Evolutionary conservation across 2,113 vertebrate species (phyloP), one percentile per base, ranked within the genome.

Genomic region (Silurus glanis): DNA sequence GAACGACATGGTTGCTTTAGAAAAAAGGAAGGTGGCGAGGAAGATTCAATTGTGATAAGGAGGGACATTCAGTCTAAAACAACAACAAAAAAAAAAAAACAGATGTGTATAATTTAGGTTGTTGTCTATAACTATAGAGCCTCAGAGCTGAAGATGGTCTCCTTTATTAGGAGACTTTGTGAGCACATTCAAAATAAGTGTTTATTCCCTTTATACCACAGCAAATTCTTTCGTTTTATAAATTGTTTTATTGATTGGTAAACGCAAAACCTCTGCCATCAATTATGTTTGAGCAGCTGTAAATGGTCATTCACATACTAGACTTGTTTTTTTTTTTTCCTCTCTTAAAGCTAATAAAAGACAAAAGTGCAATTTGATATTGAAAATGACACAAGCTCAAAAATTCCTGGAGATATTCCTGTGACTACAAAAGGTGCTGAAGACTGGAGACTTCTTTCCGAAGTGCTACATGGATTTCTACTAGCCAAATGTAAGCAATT

Each of bases 1-100:
- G 55, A 74, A 86, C 61, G 37, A 47, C 64, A 61, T 72, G 74
- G 82, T 82, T 86, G 74, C 66, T n/a, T 37, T 37, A 37, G 37
- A 5, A 28, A 21, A 28, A n/a, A 84, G 7, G 51, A 55, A 72
- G n/a, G 45, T 13, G n/a, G 45, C 5, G 23, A 53, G 17, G 61
- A 47, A 55, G 37, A 28, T 10, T 56, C 55, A 45, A 55, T 8
- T 79, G 28, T 69, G 51, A 80, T 21, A 47, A 16, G 51, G 47
- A 80, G 45, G 28, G n/a, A 23, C 6, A 28, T 25, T 81, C 28
- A n/a, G 6, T 47, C 37, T 23, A n/a, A 23, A 13, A 37, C 37
- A 75, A 21, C 72, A 53, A n/a, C 45, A 45, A 62, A 64, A 59
- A 61, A n/a, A 47, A 45, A 62, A 64, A 59, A 61, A 6, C 59